Evolutionary conservation across 2,888 invertebrate genomes (phyloP).

Genomic region (Craniophora ligustri): DNA sequence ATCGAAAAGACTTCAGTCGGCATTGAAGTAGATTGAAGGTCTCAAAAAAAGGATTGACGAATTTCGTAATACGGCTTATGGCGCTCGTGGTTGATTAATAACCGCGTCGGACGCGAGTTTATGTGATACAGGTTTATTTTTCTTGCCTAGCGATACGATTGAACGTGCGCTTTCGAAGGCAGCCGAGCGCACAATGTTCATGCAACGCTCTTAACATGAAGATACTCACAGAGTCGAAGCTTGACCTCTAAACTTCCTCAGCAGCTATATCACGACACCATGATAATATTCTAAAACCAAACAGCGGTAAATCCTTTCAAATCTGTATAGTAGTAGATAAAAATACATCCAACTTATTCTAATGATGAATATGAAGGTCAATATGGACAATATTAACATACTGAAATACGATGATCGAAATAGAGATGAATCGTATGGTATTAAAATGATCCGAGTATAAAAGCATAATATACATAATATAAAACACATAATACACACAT

Average conservation of each 20-base stretch:
- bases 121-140: slow-evolving; percentile 44
- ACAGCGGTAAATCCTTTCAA: slow-evolving; percentile 26
- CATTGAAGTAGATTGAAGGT: slow-evolving; percentile 76
- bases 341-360: too few relatives aligned
- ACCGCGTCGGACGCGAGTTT: slow-evolving; percentile 58
- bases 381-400: too few relatives aligned
- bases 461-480: too few relatives aligned
- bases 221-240: slow-evolving; percentile 54
- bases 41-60: slow-evolving; percentile 73
- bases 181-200: slow-evolving; percentile 78
- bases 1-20: slow-evolving; percentile 70
- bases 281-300: slow-evolving; percentile 39
- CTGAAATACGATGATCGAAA: too few relatives aligned
- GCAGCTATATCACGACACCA: slow-evolving; percentile 41
- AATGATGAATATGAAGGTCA: too few relatives aligned
- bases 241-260: slow-evolving; percentile 67
- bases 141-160: slow-evolving; percentile 66
- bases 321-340: not conserved
- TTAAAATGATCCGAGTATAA: too few relatives aligned
- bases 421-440: too few relatives aligned
- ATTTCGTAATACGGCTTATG: slow-evolving; percentile 72
- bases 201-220: slow-evolving; percentile 55
- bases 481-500: too few relatives aligned
- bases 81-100: slow-evolving; percentile 63
- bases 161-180: slow-evolving; percentile 78